Base-by-base conservation (phyloP, 2,888 invertebrate genomes). In the Callyntrura guangdongensis region DNA sequence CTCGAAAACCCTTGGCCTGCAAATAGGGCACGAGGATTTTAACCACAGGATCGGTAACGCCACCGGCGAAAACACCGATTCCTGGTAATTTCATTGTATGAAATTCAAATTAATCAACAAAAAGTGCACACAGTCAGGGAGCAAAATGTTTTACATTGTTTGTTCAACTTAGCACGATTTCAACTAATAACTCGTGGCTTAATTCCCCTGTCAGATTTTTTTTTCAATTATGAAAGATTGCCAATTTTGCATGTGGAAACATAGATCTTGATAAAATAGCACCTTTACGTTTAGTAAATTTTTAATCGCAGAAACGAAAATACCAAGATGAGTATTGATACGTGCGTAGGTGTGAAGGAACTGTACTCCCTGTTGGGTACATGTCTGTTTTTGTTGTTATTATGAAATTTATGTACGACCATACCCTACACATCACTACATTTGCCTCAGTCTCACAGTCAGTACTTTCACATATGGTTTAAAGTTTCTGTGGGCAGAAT, bases 1-100 rank as follows among this genome's bases (percentile, higher is more conserved):
- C 98, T 94, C 97, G 97, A 94, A 99, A 99, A 1, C 98, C 99
- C 95, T 98, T 98, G 94, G 98, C 97, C 92, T 98, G 96, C 79
- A 99, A 95, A 94, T 98, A 97, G 0, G 98, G 98, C 45, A 99
- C 98, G 92, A 99, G 96, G 82, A 98, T 97, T 95, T 97, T 97
- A 3, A 98, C 97, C 74, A 97, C 96, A 93, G 97, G 97, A 36
- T 98, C 98, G 88, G 98, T 98, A 82, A 99, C n/a, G n/a, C n/a
- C n/a, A n/a, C n/a, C n/a, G n/a, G n/a, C 99, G 95, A 99, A 99
- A 84, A 99, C 97, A 12, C 92, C 92, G 36, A 92, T 92, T n/a
- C 91, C 91, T 0, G 92, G 92, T 61, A 92, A 56, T 84, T 90
- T 91, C 72, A 72, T 91, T 45, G 27, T 67, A 82, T 25, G 36